A percentile compares a stretch with the other conserved stretches of the same genome.
These are phyloP conservation scores for Phragmatobia fuliginosa DNA, from an alignment of 2,888 invertebrate species.

Conservation along the genomic window DNA sequence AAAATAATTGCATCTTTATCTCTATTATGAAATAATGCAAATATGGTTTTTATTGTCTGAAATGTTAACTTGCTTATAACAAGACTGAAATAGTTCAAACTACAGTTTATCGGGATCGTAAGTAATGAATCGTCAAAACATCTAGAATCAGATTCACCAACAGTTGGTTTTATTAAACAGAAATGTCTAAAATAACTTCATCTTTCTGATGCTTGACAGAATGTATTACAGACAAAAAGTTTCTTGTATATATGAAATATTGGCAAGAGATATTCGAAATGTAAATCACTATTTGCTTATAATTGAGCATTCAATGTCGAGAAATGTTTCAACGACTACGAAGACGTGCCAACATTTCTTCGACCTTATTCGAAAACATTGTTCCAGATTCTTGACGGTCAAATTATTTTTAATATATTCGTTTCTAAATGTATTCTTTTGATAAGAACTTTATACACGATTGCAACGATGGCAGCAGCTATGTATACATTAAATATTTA, in stretches of 20 bases:
- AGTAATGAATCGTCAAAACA: too few species aligned
- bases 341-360: conserved; percentile 80
- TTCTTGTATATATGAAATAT: conserved; percentile 48
- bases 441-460: conserved; percentile 23
- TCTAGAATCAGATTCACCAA: too few species aligned
- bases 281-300: conserved; percentile 61
- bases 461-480: conserved; percentile 24
- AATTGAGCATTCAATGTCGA: conserved; percentile 68
- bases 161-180: too few species aligned
- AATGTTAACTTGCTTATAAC: too few species aligned
- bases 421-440: conserved; percentile 31
- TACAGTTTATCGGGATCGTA: too few species aligned
- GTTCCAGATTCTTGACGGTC: conserved; percentile 80
- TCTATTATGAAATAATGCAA: too few species aligned
- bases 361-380: conserved; percentile 75
- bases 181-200: not conserved
- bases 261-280: conserved; percentile 48
- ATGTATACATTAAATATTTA: conserved; percentile 7
- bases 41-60: too few species aligned
- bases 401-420: conserved; percentile 72
- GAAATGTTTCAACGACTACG: conserved; percentile 55
- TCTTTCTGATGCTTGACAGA: conserved; percentile 4
- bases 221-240: conserved; percentile 29
- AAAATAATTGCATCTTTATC: too few species aligned
- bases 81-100: too few species aligned